These are phyloP conservation scores for Phenganax subtilis DNA, from an alignment of 92 coral and sea anemone species.

Conservation along the genomic window DNA sequence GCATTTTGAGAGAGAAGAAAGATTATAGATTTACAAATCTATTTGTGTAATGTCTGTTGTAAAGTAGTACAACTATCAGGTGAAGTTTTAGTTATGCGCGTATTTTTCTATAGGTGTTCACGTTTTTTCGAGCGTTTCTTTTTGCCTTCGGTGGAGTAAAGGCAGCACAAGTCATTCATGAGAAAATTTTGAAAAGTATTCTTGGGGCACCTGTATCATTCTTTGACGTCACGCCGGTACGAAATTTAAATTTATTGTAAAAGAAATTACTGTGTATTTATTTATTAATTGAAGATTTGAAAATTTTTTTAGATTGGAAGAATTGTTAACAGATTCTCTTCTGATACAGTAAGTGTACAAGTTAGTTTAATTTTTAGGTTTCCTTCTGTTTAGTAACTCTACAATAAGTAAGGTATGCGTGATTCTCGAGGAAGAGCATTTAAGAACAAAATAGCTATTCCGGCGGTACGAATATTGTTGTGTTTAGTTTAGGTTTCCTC, in stretches of 20 bases:
- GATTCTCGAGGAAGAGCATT: not conserved
- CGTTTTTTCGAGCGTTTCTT: slow-evolving; percentile 84
- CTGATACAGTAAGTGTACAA: slow-evolving; percentile 71
- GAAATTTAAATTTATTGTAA: slow-evolving; percentile 3
- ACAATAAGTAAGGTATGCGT: not conserved
- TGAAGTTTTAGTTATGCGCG: not conserved
- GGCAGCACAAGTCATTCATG: slow-evolving; percentile 81
- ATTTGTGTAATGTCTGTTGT: no score
- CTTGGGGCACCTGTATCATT: slow-evolving; percentile 89
- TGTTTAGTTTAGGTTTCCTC: not conserved
- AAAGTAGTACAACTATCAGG: no score
- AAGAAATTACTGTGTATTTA: not conserved
- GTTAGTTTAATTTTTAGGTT: no score
- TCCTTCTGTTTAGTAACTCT: not conserved
- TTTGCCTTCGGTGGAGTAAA: slow-evolving; percentile 94
- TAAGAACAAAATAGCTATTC: not conserved
- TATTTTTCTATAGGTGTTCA: slow-evolving; percentile 62
- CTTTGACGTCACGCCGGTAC: slow-evolving; percentile 95
- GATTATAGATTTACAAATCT: no score
- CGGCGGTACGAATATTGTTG: not conserved
- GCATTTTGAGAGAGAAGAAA: no score
- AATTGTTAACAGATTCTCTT: slow-evolving; percentile 85
- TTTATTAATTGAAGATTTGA: not conserved
- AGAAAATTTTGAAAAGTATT: slow-evolving; percentile 64
- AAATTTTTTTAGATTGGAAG: slow-evolving; percentile 70